Evolutionary conservation across 2,113 vertebrate species (phyloP).

Genomic region (Zapornia atra): DNA sequence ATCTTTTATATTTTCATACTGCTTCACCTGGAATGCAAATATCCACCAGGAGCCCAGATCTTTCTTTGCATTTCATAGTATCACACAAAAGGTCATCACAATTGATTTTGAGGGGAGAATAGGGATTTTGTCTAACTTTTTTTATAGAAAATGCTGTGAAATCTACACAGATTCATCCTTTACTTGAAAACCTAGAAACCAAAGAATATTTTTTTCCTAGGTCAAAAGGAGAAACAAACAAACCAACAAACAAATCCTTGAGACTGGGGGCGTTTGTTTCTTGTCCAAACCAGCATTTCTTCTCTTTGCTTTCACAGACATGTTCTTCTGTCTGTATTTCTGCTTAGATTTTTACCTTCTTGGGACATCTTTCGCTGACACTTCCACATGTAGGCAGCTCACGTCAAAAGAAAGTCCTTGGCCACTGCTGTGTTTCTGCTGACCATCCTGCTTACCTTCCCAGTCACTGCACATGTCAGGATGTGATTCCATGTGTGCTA

Average conservation of each 20-base stretch:
- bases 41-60: not conserved
- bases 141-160: not conserved
- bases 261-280: not conserved
- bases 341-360: not conserved
- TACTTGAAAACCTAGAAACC: not conserved
- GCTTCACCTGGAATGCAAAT: constrained; percentile 51
- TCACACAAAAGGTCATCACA: not conserved
- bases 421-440: not conserved
- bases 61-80: constrained; percentile 3
- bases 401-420: not conserved
- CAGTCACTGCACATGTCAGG: not conserved
- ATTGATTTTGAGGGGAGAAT: not conserved
- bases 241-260: not conserved
- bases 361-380: not conserved
- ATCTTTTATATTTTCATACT: constrained; percentile 19
- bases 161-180: not conserved
- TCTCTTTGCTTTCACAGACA: not conserved
- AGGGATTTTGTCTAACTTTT: not conserved
- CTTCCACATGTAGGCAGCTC: not conserved
- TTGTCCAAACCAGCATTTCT: not conserved
- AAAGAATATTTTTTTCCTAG: not conserved
- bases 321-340: not conserved
- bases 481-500: not conserved
- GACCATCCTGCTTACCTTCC: not conserved
- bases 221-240: not conserved